Evolutionary conservation across 2,113 vertebrate species (phyloP), one percentile per base, ranked within the genome.

Genomic region (Scatophagus argus): DNA sequence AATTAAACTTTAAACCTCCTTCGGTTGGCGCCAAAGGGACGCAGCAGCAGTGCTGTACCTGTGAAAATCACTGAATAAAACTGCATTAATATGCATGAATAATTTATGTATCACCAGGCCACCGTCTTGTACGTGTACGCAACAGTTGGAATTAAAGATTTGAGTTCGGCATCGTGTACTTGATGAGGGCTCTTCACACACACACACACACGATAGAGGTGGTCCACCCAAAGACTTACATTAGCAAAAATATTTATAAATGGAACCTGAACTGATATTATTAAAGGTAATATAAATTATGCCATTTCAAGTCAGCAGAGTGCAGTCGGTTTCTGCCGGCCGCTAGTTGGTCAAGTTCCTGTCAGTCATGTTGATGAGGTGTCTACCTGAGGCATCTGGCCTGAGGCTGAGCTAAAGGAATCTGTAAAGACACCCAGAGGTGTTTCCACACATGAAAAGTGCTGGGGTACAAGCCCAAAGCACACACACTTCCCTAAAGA

Each of bases 61-160:
- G 83, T 84, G 81, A 79, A 79, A 74, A 88, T 70, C 56, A 39
- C 84, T 73, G 84, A 59, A 82, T 80, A 75, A 85, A 75, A 73
- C 16, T 43, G 73, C 66, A 60, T 75, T 61, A 77, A 82, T 74
- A 41, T 43, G 32, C 70, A 79, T 68, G 29, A 83, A 73, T 70
- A 56, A 74, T 69, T 71, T 10, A 46, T 67, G 39, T 9, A 38
- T 68, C 31, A 39, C 23, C 39, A 39, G 51, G 68, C 36, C 46
- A 59, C 2, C 27, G 43, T 13, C 34, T 46, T 12, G 29, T 39
- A 34, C 36, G 32, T 3, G 6, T 10, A 71, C 16, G 55, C 49
- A 78, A 60, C 76, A 87, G 71, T 64, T 77, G 77, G 85, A 6
- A 12, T 43, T 43, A 25, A 34, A 58, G 25, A 47, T 73, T 51